Percentiles rank a stretch among this genome's conserved stretches.
Conservation (phyloP, 2,888 invertebrate genomes). For the Silvanus unidentatus region DNA sequence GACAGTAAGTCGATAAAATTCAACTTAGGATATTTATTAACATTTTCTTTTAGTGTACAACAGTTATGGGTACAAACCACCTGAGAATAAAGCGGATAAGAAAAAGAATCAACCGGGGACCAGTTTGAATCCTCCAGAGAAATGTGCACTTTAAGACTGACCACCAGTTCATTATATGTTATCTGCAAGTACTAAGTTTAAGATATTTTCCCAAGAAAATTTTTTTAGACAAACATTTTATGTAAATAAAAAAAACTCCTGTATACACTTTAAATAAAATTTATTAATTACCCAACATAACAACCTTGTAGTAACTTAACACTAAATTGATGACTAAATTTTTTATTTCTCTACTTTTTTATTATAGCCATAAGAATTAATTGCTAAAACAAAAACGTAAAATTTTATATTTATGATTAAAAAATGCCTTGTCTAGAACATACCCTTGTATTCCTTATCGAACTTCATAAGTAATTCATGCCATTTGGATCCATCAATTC, state of each 20-base stretch:
- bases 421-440: conserved; percentile 23
- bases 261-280: too few species aligned
- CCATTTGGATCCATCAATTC: conserved; percentile 68
- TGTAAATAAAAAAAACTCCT: too few species aligned
- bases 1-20: conserved; percentile 50
- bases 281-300: too few species aligned
- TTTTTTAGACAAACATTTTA: too few species aligned
- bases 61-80: conserved; percentile 52
- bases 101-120: not conserved
- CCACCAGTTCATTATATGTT: conserved; percentile 9
- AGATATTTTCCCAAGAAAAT: too few species aligned
- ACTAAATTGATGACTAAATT: too few species aligned
- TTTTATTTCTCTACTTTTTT: conserved; percentile 44
- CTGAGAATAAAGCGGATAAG: conserved; percentile 27
- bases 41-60: conserved; percentile 51
- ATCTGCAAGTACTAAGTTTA: conserved; percentile 8
- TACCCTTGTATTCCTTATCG: conserved; percentile 69
- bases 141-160: conserved; percentile 8
- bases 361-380: conserved; percentile 67
- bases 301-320: too few species aligned
- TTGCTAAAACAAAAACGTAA: conserved; percentile 33
- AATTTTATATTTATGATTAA: not conserved
- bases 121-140: not conserved
- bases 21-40: not conserved
- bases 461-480: conserved; percentile 63